phyloP scores from a whole-genome alignment of 37 sponge, comb jelly and placozoan genomes.

The Tethya wilhelma region DNA sequence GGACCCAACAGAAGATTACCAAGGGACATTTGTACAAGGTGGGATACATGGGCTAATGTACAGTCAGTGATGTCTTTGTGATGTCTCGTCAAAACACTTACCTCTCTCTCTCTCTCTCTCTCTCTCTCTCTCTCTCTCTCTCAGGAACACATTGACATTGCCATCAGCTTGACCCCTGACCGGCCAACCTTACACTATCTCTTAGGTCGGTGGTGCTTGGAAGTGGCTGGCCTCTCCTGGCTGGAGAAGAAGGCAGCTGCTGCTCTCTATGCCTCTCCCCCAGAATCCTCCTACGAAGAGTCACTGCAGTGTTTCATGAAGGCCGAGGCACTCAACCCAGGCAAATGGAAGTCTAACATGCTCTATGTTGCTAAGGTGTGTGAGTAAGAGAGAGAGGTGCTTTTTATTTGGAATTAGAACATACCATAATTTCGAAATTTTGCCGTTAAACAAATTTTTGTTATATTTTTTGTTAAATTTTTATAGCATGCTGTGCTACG shows the following conservation, averaged over 20 bases:
- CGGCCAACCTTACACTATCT: conserved; percentile 54
- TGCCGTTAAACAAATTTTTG: too few species aligned
- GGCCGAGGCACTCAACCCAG: conserved; percentile 55
- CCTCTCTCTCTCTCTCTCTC: conserved; percentile 1
- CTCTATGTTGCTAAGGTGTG: conserved; percentile 73
- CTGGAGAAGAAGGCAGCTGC: conserved; percentile 74
- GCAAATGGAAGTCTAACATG: conserved; percentile 55
- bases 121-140: not conserved
- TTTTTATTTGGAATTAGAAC: not conserved
- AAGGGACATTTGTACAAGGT: conserved; percentile 69
- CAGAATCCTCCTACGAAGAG: conserved; percentile 53
- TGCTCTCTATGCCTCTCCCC: conserved; percentile 66
- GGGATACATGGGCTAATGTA: not conserved
- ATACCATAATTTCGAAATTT: not conserved
- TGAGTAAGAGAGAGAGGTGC: not conserved
- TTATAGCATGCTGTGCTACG: too few species aligned
- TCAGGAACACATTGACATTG: conserved; percentile 78
- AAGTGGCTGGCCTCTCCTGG: conserved; percentile 77
- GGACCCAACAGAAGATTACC: conserved; percentile 62
- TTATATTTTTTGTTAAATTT: too few species aligned
- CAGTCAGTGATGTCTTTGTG: not conserved
- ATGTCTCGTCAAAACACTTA: not conserved
- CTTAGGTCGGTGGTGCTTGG: conserved; percentile 68
- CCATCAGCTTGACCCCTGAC: conserved; percentile 44
- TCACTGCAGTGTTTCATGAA: conserved; percentile 55